Percentiles rank a stretch among this genome's conserved stretches.
These are phyloP conservation scores for Seriola dumerili DNA, from an alignment of 2,113 vertebrate species.

Conservation along the genomic window DNA sequence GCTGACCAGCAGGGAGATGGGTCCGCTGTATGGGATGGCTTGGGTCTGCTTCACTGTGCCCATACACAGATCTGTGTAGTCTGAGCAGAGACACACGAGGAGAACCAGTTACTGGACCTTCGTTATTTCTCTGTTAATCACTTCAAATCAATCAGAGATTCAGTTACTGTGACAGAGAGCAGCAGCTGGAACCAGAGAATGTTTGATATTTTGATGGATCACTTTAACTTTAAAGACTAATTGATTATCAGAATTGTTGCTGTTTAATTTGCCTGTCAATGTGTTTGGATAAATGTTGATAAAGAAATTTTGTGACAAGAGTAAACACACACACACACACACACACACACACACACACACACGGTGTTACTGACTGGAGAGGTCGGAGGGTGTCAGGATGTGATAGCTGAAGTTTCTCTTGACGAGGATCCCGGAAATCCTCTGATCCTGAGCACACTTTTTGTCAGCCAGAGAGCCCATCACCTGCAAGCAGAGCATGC, in stretches of 20 bases:
- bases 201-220: no score
- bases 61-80: slow-evolving; percentile 95
- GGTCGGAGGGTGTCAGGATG: slow-evolving; percentile 94
- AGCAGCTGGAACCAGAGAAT: no score
- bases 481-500: slow-evolving; percentile 84
- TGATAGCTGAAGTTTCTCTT: slow-evolving; percentile 99
- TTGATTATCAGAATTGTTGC: no score
- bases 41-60: slow-evolving; percentile 96
- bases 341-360: slow-evolving; percentile 16
- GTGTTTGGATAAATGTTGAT: no score
- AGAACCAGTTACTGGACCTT: background rate
- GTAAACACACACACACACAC: slow-evolving; percentile 1
- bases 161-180: no score
- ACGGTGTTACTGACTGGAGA: slow-evolving; percentile 89
- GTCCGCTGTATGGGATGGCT: slow-evolving; percentile 93
- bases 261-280: no score
- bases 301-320: no score
- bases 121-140: no score
- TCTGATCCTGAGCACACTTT: slow-evolving; percentile 93
- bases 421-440: slow-evolving; percentile 96
- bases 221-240: no score
- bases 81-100: slow-evolving; percentile 73
- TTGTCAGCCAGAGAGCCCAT: slow-evolving; percentile 97
- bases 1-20: slow-evolving; percentile 90
- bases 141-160: no score